phyloP scores from a whole-genome alignment of 2,113 vertebrate species.

The Rhea americana region DNA sequence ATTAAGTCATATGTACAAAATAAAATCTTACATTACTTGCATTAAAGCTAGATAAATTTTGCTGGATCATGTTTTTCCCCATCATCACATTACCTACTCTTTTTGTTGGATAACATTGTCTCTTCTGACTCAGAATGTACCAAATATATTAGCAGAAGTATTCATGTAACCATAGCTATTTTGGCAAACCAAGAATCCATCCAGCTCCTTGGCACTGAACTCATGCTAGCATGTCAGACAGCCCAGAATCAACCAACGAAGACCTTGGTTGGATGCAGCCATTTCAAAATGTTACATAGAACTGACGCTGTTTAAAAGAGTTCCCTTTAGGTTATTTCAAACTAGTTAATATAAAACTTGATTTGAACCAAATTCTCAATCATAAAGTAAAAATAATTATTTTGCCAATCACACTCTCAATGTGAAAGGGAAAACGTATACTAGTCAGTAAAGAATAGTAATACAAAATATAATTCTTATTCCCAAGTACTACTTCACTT shows the following conservation, averaged over 20 bases:
- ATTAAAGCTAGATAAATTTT: neutral
- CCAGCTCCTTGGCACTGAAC: constrained; percentile 18
- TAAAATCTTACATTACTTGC: neutral
- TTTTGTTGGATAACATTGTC: neutral
- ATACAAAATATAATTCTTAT: neutral
- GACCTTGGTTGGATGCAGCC: constrained; percentile 15
- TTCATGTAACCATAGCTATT: neutral
- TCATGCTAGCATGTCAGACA: constrained; percentile 1
- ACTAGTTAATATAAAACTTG: neutral
- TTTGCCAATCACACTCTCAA: neutral
- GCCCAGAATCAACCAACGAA: neutral
- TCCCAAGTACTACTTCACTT: neutral
- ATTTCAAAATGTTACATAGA: constrained; percentile 2
- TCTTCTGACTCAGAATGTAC: neutral
- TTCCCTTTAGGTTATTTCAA: neutral
- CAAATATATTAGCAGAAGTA: neutral
- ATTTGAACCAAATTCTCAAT: neutral
- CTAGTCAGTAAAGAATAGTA: neutral
- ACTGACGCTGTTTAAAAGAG: neutral
- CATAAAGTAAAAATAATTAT: neutral
- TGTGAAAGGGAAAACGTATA: neutral
- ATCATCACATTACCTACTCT: neutral
- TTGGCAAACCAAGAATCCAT: constrained; percentile 41
- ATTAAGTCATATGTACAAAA: neutral
- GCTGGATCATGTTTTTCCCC: neutral